phyloP scores from a whole-genome alignment of 2,797 vertebrate genomes.

The Pangasius sanitwongsei region DNA sequence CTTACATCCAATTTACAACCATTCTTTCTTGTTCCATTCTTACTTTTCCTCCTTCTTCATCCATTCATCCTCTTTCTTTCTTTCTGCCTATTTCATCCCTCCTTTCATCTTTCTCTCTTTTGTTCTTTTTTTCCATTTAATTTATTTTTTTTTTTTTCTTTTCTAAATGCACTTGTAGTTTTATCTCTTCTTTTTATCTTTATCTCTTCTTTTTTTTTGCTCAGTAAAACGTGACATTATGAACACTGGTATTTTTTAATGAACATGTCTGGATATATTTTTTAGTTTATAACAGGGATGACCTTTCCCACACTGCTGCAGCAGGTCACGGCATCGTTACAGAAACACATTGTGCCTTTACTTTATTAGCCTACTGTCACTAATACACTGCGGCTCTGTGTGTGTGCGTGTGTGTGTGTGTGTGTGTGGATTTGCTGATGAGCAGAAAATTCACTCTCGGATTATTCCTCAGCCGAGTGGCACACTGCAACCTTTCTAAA shows the following conservation, averaged over 20 bases:
- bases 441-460: background rate
- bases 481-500: background rate
- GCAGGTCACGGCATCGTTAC: background rate
- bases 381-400: background rate
- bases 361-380: background rate
- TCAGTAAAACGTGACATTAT: background rate
- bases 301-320: conserved; percentile 7
- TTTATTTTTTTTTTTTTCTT: background rate
- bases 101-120: too few species aligned
- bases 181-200: too few species aligned
- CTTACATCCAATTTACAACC: too few species aligned
- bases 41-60: background rate
- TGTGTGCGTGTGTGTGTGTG: background rate
- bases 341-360: background rate
- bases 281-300: background rate
- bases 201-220: background rate
- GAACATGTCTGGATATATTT: background rate
- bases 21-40: background rate
- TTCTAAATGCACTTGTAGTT: background rate
- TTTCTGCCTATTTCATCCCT: background rate
- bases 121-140: background rate
- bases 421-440: conserved; percentile 6
- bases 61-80: background rate
- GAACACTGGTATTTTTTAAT: background rate
- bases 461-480: background rate